Percentiles rank a stretch among this genome's conserved stretches.
Conservation (phyloP, 2,797 vertebrate species). For the Phrynocephalus forsythii region DNA sequence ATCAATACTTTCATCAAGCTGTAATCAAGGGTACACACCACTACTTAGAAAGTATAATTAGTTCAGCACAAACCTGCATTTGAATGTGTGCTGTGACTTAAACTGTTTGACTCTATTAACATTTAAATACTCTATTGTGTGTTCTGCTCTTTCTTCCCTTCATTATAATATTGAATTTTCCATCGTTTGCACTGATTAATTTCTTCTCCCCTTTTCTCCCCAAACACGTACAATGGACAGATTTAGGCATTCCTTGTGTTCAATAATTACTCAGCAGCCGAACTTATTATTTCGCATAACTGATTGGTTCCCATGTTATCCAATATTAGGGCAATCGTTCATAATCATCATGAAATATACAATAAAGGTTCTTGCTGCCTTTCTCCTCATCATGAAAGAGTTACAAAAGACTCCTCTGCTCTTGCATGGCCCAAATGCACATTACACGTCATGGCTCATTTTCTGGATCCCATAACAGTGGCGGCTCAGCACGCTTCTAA, state of each 20-base stretch:
- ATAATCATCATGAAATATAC: slow-evolving; percentile 37
- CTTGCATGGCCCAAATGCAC: neutral
- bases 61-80: slow-evolving; percentile 73
- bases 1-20: slow-evolving; percentile 72
- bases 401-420: neutral
- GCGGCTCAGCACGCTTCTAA: slow-evolving; percentile 59
- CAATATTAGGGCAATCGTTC: slow-evolving; percentile 55
- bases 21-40: slow-evolving; percentile 71
- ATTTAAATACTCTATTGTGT: slow-evolving; percentile 76
- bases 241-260: slow-evolving; percentile 76
- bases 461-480: slow-evolving; percentile 58
- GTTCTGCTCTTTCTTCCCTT: slow-evolving; percentile 71
- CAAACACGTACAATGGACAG: slow-evolving; percentile 72
- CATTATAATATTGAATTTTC: slow-evolving; percentile 73
- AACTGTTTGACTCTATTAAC: slow-evolving; percentile 74
- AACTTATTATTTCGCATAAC: slow-evolving; percentile 69
- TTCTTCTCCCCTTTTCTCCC: slow-evolving; percentile 60
- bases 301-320: slow-evolving; percentile 39
- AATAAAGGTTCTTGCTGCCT: neutral
- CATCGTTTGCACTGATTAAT: slow-evolving; percentile 76
- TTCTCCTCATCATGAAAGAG: neutral
- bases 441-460: slow-evolving; percentile 55
- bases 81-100: slow-evolving; percentile 72
- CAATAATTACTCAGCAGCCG: slow-evolving; percentile 75
- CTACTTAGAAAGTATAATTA: slow-evolving; percentile 73